phyloP scores from a whole-genome alignment of 2,113 vertebrate genomes.

The Tylochromis polylepis region DNA sequence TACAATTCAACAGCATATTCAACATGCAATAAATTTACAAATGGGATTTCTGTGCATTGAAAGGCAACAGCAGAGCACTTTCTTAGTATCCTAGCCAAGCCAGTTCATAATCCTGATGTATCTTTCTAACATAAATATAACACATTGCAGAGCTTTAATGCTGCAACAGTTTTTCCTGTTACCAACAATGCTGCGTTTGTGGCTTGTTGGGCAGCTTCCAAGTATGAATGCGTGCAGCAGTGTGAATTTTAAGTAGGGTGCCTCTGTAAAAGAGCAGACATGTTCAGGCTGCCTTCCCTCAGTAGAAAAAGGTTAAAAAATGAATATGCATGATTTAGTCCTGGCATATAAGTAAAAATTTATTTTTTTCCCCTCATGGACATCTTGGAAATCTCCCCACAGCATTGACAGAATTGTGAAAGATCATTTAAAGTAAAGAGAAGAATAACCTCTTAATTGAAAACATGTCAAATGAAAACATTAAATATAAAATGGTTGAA shows the following conservation, averaged over 20 bases:
- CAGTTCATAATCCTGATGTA: not conserved
- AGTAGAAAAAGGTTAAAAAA: conserved; percentile 10
- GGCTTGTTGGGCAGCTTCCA: not conserved
- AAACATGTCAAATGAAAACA: not conserved
- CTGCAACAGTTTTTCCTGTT: not conserved
- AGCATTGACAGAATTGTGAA: not conserved
- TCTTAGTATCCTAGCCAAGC: not conserved
- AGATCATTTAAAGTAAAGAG: not conserved
- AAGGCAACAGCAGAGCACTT: not conserved
- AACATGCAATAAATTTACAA: not conserved
- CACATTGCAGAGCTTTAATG: not conserved
- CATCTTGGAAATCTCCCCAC: not conserved
- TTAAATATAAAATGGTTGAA: not conserved
- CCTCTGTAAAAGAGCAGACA: not conserved
- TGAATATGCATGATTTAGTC: conserved; percentile 7
- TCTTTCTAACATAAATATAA: not conserved
- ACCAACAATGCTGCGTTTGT: not conserved
- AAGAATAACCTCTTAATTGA: not conserved
- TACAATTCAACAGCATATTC: not conserved
- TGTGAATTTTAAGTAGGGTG: conserved; percentile 7
- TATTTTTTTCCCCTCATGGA: not conserved
- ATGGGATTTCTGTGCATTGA: not conserved
- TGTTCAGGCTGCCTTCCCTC: not conserved
- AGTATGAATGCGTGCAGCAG: not conserved
- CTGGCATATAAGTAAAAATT: not conserved